These are phyloP conservation scores for Cephus pygmeus DNA, from an alignment of 2,888 invertebrate genomes.

Conservation along the genomic window DNA sequence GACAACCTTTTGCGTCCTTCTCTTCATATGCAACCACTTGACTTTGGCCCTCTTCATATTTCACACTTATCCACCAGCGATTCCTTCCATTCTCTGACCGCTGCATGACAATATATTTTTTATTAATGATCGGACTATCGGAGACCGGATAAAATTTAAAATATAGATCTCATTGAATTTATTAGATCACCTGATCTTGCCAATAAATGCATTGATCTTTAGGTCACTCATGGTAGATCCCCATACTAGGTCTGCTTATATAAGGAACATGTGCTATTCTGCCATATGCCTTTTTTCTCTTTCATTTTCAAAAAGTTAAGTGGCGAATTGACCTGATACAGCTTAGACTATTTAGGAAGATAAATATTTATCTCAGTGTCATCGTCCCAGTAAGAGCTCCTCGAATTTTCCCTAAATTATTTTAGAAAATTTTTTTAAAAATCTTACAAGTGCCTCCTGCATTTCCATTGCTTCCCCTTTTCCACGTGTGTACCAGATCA, in stretches of 20 bases:
- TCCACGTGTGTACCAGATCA: constrained; percentile 5
- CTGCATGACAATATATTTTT: not conserved
- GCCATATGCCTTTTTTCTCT: not conserved
- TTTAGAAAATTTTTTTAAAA: not conserved
- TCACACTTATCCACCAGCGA: constrained; percentile 32
- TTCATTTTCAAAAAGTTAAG: not conserved
- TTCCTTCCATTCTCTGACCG: constrained; percentile 14
- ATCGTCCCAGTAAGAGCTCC: not conserved
- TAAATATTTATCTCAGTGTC: not conserved
- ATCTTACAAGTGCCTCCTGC: no score
- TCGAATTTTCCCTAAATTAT: not conserved
- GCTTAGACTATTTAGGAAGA: not conserved
- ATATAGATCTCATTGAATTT: not conserved
- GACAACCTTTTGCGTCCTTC: constrained; percentile 15
- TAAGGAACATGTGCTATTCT: not conserved
- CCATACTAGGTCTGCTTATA: not conserved
- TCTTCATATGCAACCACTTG: constrained; percentile 43
- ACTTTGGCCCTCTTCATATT: constrained; percentile 35
- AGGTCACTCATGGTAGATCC: not conserved
- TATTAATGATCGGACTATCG: not conserved
- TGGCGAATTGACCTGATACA: not conserved
- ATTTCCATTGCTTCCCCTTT: not conserved
- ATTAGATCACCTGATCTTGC: not conserved
- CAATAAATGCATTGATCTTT: not conserved
- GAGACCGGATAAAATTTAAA: not conserved